phyloP scores from a whole-genome alignment of 2,888 invertebrate genomes.

The Bimastos eiseni region DNA sequence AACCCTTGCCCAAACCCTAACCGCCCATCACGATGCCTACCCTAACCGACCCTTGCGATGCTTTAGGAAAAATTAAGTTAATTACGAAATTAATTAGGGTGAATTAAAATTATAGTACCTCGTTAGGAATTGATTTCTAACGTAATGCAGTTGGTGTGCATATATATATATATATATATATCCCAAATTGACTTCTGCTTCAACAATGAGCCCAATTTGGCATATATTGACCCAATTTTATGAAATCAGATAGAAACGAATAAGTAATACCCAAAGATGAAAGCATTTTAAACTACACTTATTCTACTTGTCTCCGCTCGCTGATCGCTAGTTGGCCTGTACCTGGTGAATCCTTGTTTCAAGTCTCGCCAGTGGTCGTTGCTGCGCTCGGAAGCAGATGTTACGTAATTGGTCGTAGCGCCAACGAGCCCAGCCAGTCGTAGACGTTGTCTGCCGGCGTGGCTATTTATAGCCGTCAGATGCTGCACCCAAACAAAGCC shows the following conservation, averaged over 20 bases:
- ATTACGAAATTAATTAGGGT: too few species aligned
- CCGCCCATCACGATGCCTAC: too few species aligned
- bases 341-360: background rate
- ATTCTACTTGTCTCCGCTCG: background rate
- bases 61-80: too few species aligned
- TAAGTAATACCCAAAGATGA: too few species aligned
- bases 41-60: too few species aligned
- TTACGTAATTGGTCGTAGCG: constrained; percentile 6
- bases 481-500: constrained; percentile 24
- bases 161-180: too few species aligned
- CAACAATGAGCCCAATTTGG: background rate
- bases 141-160: too few species aligned
- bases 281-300: background rate
- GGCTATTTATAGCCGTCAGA: constrained; percentile 13
- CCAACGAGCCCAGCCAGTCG: constrained; percentile 3
- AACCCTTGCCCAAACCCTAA: too few species aligned
- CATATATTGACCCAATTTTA: background rate
- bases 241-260: too few species aligned
- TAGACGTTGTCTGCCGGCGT: background rate
- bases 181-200: background rate
- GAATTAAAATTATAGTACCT: too few species aligned
- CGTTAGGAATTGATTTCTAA: too few species aligned
- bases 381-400: background rate
- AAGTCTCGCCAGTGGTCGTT: background rate
- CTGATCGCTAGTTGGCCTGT: too few species aligned